Conservation (phyloP, 2,888 invertebrate genomes). For the Troglohyphantes excavatus region DNA sequence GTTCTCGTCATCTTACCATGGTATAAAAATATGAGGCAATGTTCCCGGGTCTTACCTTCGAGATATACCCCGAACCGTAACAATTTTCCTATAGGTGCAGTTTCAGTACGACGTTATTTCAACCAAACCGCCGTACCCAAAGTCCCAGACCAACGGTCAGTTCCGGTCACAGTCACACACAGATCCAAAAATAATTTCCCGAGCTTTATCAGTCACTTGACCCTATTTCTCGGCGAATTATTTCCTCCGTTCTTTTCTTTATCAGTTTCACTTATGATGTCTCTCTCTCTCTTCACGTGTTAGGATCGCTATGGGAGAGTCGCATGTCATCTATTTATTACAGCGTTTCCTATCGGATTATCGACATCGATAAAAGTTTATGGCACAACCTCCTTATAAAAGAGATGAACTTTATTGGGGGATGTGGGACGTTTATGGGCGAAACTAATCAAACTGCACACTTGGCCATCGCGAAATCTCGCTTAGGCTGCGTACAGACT, state of each 20-base stretch:
- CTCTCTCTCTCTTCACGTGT: neutral
- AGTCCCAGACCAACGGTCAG: slow-evolving; percentile 2
- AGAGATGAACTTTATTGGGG: neutral
- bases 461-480: too few relatives aligned
- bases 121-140: too few relatives aligned
- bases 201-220: neutral
- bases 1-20: too few relatives aligned
- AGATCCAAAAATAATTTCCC: neutral
- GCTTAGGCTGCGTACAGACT: too few relatives aligned
- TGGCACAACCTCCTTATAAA: neutral
- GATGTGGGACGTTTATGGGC: neutral
- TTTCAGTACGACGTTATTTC: too few relatives aligned
- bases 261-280: neutral
- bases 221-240: too few relatives aligned
- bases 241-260: too few relatives aligned
- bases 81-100: too few relatives aligned
- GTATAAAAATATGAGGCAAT: too few relatives aligned
- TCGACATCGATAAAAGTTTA: neutral
- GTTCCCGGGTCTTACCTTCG: too few relatives aligned
- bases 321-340: neutral
- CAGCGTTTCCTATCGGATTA: neutral
- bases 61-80: too few relatives aligned
- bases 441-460: neutral
- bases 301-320: neutral
- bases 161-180: slow-evolving; percentile 17